phyloP scores from a whole-genome alignment of 2,797 vertebrate genomes.

The Falco naumanni region DNA sequence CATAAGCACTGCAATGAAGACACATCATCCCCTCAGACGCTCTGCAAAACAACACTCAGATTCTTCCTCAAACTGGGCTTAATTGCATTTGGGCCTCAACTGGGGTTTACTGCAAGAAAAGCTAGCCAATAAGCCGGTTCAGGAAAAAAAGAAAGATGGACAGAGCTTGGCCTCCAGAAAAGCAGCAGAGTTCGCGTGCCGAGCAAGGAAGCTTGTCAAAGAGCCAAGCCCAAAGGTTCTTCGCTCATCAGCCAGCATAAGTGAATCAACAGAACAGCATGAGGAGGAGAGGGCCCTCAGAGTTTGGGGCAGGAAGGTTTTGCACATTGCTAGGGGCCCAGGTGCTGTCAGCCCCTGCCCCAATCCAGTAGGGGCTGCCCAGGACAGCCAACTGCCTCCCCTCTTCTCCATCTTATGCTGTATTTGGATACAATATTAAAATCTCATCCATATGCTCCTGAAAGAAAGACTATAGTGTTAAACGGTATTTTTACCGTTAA shows the following conservation, averaged over 20 bases:
- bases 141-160: neutral
- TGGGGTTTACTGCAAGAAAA: neutral
- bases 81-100: neutral
- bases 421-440: neutral
- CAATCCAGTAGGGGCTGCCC: neutral
- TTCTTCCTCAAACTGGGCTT: neutral
- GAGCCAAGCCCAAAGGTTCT: neutral
- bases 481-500: neutral
- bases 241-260: neutral
- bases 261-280: neutral
- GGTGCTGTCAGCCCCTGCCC: neutral
- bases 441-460: neutral
- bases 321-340: too few relatives aligned
- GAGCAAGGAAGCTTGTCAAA: neutral
- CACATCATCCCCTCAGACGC: neutral
- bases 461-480: neutral
- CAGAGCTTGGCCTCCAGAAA: neutral
- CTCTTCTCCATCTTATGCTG: neutral
- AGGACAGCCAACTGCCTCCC: neutral
- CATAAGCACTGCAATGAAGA: neutral
- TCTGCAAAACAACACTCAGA: neutral
- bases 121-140: neutral
- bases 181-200: neutral
- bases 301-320: neutral
- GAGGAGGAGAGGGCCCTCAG: neutral